Conservation (phyloP, 1,140 invertebrate species). For the Delia radicum region DNA sequence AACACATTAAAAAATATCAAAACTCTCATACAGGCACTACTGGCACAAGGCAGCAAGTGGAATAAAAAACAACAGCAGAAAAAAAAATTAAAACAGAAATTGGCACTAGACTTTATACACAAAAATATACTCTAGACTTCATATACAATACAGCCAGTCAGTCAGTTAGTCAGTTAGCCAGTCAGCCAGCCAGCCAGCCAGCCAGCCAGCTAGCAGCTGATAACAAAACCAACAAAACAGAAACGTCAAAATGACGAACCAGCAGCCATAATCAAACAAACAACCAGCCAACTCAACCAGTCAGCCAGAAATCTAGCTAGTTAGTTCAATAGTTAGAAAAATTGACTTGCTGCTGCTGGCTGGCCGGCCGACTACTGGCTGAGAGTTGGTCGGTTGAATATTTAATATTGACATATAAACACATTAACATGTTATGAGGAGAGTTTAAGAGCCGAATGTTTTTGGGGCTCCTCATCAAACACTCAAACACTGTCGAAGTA, state of each 20-base stretch:
- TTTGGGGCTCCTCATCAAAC: background rate
- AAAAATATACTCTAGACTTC: too few relatives aligned
- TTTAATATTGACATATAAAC: too few relatives aligned
- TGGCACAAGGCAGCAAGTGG: background rate
- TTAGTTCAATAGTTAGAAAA: constrained; percentile 41
- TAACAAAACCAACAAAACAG: background rate
- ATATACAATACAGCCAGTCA: background rate
- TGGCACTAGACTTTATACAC: background rate
- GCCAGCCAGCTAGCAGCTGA: background rate
- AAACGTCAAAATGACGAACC: background rate
- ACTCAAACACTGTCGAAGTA: background rate
- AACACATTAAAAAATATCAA: background rate
- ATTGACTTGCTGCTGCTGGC: too few relatives aligned
- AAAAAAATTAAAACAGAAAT: background rate
- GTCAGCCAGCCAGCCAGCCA: background rate
- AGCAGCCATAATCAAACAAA: background rate
- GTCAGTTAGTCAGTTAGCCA: background rate
- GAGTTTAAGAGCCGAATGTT: too few relatives aligned
- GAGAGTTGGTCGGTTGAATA: too few relatives aligned
- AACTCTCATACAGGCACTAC: background rate
- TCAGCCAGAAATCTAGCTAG: background rate
- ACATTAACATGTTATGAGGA: background rate
- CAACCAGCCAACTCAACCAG: background rate
- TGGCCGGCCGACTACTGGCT: too few relatives aligned
- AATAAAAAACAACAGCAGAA: background rate